Percentiles rank a stretch among this genome's conserved stretches.
Evolutionary conservation across 2,113 vertebrate species (phyloP).

Genomic region (Hystrix brachyura): DNA sequence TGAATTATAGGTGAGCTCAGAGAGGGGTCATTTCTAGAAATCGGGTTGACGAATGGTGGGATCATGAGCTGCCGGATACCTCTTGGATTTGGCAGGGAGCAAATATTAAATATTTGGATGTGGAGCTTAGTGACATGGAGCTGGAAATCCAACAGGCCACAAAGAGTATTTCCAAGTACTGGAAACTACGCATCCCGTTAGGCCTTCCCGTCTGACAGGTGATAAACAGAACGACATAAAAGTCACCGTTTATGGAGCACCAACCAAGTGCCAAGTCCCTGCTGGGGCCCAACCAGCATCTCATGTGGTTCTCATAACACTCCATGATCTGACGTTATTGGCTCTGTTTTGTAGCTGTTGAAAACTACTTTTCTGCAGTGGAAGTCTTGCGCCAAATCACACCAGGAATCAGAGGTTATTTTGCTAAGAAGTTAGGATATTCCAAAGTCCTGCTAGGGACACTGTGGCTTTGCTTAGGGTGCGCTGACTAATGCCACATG

Average conservation of each 20-base stretch:
- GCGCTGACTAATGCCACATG: not conserved
- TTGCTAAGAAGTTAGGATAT: not conserved
- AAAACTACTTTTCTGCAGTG: not conserved
- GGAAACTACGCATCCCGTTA: fast-evolving
- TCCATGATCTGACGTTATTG: not conserved
- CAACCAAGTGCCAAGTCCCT: not conserved
- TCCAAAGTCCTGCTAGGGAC: not conserved
- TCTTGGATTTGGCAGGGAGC: slow-evolving; percentile 43
- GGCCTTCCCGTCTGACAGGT: fast-evolving
- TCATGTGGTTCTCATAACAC: fast-evolving
- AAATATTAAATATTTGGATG: not conserved
- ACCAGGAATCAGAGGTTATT: not conserved
- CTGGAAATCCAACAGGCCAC: not conserved
- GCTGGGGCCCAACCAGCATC: fast-evolving
- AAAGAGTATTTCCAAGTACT: not conserved
- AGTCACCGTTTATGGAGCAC: not conserved
- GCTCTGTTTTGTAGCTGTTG: not conserved
- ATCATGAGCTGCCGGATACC: not conserved
- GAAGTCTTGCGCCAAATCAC: not conserved
- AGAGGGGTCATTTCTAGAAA: not conserved
- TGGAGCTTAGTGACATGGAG: not conserved
- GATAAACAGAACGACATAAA: not conserved
- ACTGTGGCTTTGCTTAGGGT: not conserved
- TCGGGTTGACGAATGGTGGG: not conserved
- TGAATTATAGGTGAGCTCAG: not conserved